Conservation (phyloP, 2,113 vertebrate species). For the Strigops habroptila region DNA sequence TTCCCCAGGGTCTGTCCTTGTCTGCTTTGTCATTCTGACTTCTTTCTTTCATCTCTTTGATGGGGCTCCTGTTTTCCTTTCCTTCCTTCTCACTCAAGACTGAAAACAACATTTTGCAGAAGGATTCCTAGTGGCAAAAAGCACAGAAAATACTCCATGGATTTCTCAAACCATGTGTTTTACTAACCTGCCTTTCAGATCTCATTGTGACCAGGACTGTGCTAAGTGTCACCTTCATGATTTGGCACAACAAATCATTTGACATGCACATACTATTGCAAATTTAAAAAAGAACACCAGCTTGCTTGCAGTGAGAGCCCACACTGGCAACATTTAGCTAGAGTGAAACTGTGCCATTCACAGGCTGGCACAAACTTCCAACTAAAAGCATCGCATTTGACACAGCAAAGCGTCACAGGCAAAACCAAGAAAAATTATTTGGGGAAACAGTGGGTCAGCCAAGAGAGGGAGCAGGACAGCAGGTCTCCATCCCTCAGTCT, state of each 20-base stretch:
- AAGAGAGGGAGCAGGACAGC: not conserved
- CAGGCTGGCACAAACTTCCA: not conserved
- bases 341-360: not conserved
- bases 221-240: not conserved
- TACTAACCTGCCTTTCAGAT: not conserved
- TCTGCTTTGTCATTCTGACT: slow-evolving; percentile 11
- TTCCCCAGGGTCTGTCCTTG: slow-evolving; percentile 20
- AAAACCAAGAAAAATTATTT: not conserved
- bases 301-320: slow-evolving; percentile 1
- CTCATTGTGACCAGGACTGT: not conserved
- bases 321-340: not conserved
- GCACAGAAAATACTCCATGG: not conserved
- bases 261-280: not conserved
- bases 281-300: not conserved
- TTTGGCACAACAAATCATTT: not conserved
- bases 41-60: not conserved
- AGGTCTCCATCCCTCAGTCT: not conserved
- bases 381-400: not conserved
- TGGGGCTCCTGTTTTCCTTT: not conserved
- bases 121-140: not conserved
- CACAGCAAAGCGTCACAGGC: not conserved
- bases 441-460: not conserved
- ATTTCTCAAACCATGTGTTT: not conserved
- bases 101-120: not conserved
- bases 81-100: not conserved